Evolutionary conservation across 1,140 invertebrate genomes (phyloP), one percentile per base, ranked within the genome.

Genomic region (Battus philenor): DNA sequence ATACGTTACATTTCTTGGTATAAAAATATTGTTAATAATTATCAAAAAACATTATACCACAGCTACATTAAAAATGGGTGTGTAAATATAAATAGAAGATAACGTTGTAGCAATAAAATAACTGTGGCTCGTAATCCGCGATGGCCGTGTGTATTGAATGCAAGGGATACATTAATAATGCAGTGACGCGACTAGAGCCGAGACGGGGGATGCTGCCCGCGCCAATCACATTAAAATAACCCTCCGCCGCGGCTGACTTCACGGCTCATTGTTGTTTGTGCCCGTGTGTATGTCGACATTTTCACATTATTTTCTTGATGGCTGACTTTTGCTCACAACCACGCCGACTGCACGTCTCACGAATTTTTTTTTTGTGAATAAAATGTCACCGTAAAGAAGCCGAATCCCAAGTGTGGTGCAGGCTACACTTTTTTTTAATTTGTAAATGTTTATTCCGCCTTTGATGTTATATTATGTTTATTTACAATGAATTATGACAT

Each of bases 151-250:
- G 58, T 71, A 27, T 13, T 45, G 2, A 27, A 39, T 38, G 44
- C 64, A 60, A 62, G 64, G 68, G 65, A 63, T 67, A 69, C 69
- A 80, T 80, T 68, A 75, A 73, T 75, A 75, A 80, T 80, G 67
- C 73, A 77, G 55, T 67, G 71, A 62, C 62, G 65, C 66, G 61
- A 58, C 63, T 54, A 57, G 59, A 59, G 45, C 46, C 51, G 45
- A 47, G 59, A 47, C 59, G 59, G 61, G 71, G 66, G 62, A 65
- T 62, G 67, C 47, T 60, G 62, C 32, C 47, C 64, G 30, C 56
- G 63, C 64, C 75, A 75, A 77, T 80, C 76, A 80, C 73, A 77
- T 80, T 80, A 80, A 78, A 69, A 74, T 77, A 74, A 70, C 66
- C 63, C 71, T 59, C 54, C 50, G 36, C 46, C 32, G 36, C 50